These are phyloP conservation scores for Pterostichus niger DNA, from an alignment of 2,888 invertebrate genomes.

Conservation along the genomic window DNA sequence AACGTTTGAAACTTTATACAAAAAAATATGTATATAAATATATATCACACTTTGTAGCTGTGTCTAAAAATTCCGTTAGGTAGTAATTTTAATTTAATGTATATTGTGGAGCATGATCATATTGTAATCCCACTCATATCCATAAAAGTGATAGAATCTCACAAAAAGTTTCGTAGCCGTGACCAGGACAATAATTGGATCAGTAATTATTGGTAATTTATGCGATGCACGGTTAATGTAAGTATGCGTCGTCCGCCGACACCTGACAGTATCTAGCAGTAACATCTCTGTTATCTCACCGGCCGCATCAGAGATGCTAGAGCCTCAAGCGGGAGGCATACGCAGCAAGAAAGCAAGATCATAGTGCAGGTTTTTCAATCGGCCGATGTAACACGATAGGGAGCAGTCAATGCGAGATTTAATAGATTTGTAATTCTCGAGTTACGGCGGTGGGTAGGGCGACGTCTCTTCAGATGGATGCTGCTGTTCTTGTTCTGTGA, in stretches of 20 bases:
- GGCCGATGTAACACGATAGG: slow-evolving; percentile 58
- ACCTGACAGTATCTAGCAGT: slow-evolving; percentile 60
- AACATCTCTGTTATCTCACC: slow-evolving; percentile 60
- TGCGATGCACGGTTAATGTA: slow-evolving; percentile 55
- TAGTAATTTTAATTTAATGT: not conserved
- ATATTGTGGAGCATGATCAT: not conserved
- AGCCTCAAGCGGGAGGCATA: slow-evolving; percentile 42
- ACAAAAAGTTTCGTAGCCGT: slow-evolving; percentile 34
- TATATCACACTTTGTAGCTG: no score
- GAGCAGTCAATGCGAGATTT: slow-evolving; percentile 58
- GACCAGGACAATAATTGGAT: slow-evolving; percentile 64
- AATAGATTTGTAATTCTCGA: slow-evolving; percentile 62
- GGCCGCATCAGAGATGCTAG: slow-evolving; percentile 49
- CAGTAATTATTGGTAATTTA: slow-evolving; percentile 65
- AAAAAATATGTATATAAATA: no score
- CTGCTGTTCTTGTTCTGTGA: not conserved
- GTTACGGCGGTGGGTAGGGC: no score
- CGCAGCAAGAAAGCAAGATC: slow-evolving; percentile 16
- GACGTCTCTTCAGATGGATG: not conserved
- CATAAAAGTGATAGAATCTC: slow-evolving; percentile 45
- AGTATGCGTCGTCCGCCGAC: slow-evolving; percentile 49
- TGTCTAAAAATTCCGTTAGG: not conserved
- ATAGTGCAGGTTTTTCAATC: slow-evolving; percentile 39
- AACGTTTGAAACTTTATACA: no score
- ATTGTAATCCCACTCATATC: slow-evolving; percentile 11